phyloP scores from a whole-genome alignment of 64 coral and sea anemone genomes.

The Anthopleura sola region DNA sequence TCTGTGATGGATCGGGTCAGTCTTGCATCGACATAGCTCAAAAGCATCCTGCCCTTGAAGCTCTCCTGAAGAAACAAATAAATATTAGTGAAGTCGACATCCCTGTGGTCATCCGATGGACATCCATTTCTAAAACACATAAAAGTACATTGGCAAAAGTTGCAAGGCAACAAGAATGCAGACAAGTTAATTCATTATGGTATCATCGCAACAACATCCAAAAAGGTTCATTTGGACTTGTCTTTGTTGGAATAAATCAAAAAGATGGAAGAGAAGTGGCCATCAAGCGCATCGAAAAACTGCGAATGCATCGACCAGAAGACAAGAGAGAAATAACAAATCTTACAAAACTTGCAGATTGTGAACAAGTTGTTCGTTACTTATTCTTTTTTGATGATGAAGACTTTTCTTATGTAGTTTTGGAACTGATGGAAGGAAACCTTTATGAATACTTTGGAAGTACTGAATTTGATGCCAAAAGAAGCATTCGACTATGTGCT shows the following conservation, averaged over 20 bases:
- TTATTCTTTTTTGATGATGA: slow-evolving; percentile 20
- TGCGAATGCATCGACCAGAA: background rate
- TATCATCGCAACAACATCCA: slow-evolving; percentile 39
- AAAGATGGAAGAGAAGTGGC: slow-evolving; percentile 56
- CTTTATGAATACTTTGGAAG: slow-evolving; percentile 36
- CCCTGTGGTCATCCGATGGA: slow-evolving; percentile 32
- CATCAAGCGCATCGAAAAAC: slow-evolving; percentile 36
- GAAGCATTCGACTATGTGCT: background rate
- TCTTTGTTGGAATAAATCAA: slow-evolving; percentile 40
- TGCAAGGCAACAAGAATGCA: slow-evolving; percentile 5
- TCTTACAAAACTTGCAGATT: slow-evolving; percentile 30
- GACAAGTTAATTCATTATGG: slow-evolving; percentile 12
- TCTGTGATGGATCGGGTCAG: background rate
- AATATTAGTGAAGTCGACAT: background rate
- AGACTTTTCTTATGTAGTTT: slow-evolving; percentile 48
- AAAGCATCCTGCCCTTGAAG: background rate
- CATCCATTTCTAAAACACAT: slow-evolving; percentile 32
- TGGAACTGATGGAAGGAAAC: slow-evolving; percentile 74
- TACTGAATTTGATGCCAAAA: background rate
- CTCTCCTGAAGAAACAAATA: background rate
- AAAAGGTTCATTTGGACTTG: slow-evolving; percentile 33
- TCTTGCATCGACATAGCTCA: background rate
- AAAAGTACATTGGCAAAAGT: slow-evolving; percentile 19
- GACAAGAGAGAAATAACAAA: slow-evolving; percentile 45
- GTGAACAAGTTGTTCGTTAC: slow-evolving; percentile 44